phyloP scores from a whole-genome alignment of 2,888 invertebrate genomes.

The Elegia similella region DNA sequence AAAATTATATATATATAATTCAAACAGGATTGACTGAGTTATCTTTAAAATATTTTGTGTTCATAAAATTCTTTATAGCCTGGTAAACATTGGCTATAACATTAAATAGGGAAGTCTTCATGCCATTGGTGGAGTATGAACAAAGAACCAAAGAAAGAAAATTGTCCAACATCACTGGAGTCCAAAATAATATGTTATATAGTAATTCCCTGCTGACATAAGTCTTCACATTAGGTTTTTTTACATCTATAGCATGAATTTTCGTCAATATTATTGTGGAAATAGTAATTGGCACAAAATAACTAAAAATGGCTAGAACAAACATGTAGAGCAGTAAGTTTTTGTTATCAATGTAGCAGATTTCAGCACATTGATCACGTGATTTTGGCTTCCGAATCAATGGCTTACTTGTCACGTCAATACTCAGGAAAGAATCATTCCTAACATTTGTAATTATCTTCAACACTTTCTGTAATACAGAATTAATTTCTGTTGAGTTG shows the following conservation, averaged over 20 bases:
- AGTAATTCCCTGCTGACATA: conserved; percentile 64
- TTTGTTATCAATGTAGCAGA: conserved; percentile 65
- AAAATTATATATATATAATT: conserved; percentile 1
- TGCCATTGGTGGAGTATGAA: conserved; percentile 58
- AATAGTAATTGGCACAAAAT: conserved; percentile 70
- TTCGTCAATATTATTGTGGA: conserved; percentile 66
- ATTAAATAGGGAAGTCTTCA: conserved; percentile 61
- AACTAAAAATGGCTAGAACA: conserved; percentile 55
- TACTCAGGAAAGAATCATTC: conserved; percentile 41
- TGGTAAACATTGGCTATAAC: conserved; percentile 73
- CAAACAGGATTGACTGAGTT: conserved; percentile 57
- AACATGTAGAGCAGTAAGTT: conserved; percentile 63
- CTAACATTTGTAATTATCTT: conserved; percentile 53
- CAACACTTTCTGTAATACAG: conserved; percentile 55
- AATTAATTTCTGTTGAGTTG: conserved; percentile 39
- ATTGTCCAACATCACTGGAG: conserved; percentile 71
- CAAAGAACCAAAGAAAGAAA: conserved; percentile 65
- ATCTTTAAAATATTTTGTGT: conserved; percentile 65
- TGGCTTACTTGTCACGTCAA: conserved; percentile 43
- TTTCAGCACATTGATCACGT: conserved; percentile 51
- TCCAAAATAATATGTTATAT: conserved; percentile 72
- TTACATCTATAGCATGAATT: conserved; percentile 59
- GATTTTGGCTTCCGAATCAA: conserved; percentile 46
- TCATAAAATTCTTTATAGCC: conserved; percentile 66
- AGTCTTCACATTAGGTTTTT: conserved; percentile 51